A percentile compares a stretch with the other conserved stretches of the same genome.
These are phyloP conservation scores for Papilio demoleus DNA, from an alignment of 2,888 invertebrate genomes.

Conservation along the genomic window DNA sequence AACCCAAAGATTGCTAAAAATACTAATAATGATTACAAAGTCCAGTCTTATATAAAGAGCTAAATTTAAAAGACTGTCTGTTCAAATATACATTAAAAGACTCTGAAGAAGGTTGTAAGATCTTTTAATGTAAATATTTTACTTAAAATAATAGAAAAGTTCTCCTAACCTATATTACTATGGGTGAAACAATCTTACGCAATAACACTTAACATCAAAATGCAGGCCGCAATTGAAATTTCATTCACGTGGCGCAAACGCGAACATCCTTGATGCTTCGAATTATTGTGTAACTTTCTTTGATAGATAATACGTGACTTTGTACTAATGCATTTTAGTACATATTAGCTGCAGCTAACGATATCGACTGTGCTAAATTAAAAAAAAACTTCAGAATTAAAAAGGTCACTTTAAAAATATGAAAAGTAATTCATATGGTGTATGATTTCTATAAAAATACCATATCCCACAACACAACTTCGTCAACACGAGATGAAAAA, in stretches of 20 bases:
- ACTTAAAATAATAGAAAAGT: constrained; percentile 4
- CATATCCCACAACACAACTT: too few species aligned
- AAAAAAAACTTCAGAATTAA: too few species aligned
- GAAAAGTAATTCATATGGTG: too few species aligned
- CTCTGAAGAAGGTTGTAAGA: too few species aligned
- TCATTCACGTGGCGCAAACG: constrained; percentile 56
- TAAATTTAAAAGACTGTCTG: background rate
- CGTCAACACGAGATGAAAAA: too few species aligned
- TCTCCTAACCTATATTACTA: background rate
- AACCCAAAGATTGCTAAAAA: background rate
- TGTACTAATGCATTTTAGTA: constrained; percentile 42
- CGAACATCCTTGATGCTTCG: constrained; percentile 58
- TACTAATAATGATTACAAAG: background rate
- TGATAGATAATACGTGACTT: constrained; percentile 59
- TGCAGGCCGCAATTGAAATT: constrained; percentile 72
- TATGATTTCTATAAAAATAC: too few species aligned
- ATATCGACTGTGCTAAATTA: background rate
- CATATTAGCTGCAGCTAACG: background rate
- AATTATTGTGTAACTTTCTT: constrained; percentile 61
- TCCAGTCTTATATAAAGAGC: background rate
- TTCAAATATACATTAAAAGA: too few species aligned
- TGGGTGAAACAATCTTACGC: constrained; percentile 44
- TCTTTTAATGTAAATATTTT: constrained; percentile 15
- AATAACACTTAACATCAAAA: constrained; percentile 49
- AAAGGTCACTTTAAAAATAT: too few species aligned